Evolutionary conservation across 2,888 invertebrate species (phyloP), one percentile per base, ranked within the genome.

Genomic region (Stenichneumon culpator): DNA sequence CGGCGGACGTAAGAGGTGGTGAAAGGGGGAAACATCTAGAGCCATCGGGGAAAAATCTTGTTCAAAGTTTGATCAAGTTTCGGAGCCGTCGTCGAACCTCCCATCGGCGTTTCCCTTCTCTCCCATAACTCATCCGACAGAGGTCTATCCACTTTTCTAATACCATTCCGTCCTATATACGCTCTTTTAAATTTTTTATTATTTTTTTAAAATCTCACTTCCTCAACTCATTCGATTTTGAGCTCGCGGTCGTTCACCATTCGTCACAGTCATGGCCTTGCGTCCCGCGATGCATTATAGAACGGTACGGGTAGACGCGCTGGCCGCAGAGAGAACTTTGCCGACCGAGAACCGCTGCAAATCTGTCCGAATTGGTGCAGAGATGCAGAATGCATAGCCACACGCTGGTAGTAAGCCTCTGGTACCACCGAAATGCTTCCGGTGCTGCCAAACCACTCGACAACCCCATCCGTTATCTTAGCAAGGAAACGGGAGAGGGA

Each of bases 391-490:
- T 77, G 52, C 77, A 77, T 77, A 25, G 36, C 52, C 65, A 52
- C 7, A 14, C 44, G 67, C 14, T 2, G 78, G 47, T 67, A 32
- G 36, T 57, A 2, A 22, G 68, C 32, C 44, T 57, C 78, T 36
- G 54, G 39, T 80, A 75, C 67, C 25, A 54, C 67, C 22, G n/a
- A 47, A 25, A 28, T n/a, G 22, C 60, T 47, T 54, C 32, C 67
- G 44, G 50, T 52, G 80, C 16, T 81, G 80, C 77, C 84, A 84
- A 77, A 80, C 72, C 72, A 60, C 80, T 81, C 72, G 72, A 84
- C 77, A 80, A 84, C 77, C 77, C 68, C 84, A 84, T 81, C 77
- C 80, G 73, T 84, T 84, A 84, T 78, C 80, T n/a, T 60, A 77
- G 67, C 70, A 63, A 28, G 74, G 36, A 39, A 65, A 16, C 50